Evolutionary conservation across 2,113 vertebrate genomes (phyloP).

Genomic region (Piaya cayana): DNA sequence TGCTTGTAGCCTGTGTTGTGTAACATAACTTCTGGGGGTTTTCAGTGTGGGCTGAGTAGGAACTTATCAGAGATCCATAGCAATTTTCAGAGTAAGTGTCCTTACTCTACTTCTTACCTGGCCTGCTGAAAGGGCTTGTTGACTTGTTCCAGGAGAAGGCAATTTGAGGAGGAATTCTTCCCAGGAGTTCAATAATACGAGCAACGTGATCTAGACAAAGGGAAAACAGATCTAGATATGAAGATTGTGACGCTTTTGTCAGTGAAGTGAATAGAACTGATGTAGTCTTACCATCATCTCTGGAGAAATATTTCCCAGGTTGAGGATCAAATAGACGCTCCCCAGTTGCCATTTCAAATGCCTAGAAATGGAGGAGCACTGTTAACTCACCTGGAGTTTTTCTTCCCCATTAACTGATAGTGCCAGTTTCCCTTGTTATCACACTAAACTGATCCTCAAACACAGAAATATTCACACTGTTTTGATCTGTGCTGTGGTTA

Average conservation of each 20-base stretch:
- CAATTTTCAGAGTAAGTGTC: neutral
- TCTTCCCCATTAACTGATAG: neutral
- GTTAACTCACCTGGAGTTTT: neutral
- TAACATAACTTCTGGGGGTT: neutral
- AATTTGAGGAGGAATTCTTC: slow-evolving; percentile 80
- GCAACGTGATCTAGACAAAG: slow-evolving; percentile 81
- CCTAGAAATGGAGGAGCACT: slow-evolving; percentile 65
- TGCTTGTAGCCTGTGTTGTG: neutral
- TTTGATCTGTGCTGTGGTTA: neutral
- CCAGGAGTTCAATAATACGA: slow-evolving; percentile 84
- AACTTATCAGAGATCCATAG: neutral
- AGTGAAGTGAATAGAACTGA: neutral
- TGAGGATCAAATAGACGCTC: slow-evolving; percentile 83
- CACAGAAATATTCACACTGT: fast-evolving
- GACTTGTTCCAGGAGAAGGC: slow-evolving; percentile 82
- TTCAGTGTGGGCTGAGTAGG: neutral
- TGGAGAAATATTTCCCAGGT: slow-evolving; percentile 78
- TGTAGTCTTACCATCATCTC: slow-evolving; percentile 80
- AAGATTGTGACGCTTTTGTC: neutral
- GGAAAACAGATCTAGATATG: neutral
- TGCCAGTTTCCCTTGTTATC: neutral
- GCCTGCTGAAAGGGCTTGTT: slow-evolving; percentile 80
- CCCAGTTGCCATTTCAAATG: slow-evolving; percentile 86
- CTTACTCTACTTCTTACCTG: slow-evolving; percentile 68
- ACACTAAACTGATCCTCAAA: neutral